phyloP scores from a whole-genome alignment of 2,888 invertebrate genomes.

The Chesias legatella region DNA sequence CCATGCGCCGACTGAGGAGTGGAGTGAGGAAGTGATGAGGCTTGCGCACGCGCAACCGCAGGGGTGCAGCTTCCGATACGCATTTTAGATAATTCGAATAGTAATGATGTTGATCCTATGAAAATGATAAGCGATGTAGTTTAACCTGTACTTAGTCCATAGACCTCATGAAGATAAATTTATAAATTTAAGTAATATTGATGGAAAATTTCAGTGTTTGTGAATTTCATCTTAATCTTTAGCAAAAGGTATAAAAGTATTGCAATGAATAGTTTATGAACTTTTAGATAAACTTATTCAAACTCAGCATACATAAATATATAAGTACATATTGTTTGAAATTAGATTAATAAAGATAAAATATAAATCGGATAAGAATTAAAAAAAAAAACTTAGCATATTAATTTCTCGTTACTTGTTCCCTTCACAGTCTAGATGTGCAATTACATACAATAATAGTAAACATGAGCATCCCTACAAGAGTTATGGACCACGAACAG shows the following conservation, averaged over 20 bases:
- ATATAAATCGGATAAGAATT: too few species aligned
- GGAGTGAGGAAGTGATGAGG: slow-evolving; percentile 59
- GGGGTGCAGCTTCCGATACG: slow-evolving; percentile 46
- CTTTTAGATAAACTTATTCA: too few species aligned
- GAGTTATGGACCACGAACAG: slow-evolving; percentile 23
- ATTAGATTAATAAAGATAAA: too few species aligned
- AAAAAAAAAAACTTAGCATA: too few species aligned
- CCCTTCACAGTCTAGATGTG: background rate
- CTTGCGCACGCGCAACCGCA: slow-evolving; percentile 45
- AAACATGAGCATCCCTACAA: slow-evolving; percentile 21
- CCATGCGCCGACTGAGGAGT: slow-evolving; percentile 62
- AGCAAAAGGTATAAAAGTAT: too few species aligned
- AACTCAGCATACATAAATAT: too few species aligned
- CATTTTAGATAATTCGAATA: slow-evolving; percentile 32
- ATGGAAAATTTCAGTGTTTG: too few species aligned
- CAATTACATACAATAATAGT: slow-evolving; percentile 3
- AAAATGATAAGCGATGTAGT: slow-evolving; percentile 1
- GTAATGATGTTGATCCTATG: slow-evolving; percentile 17
- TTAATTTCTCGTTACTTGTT: background rate
- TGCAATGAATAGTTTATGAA: too few species aligned
- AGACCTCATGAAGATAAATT: too few species aligned
- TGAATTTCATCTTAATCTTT: too few species aligned
- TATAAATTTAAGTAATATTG: background rate
- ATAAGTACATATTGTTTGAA: too few species aligned
- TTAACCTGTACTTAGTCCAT: background rate